phyloP scores from a whole-genome alignment of 2,797 vertebrate genomes.

The Masticophis lateralis region DNA sequence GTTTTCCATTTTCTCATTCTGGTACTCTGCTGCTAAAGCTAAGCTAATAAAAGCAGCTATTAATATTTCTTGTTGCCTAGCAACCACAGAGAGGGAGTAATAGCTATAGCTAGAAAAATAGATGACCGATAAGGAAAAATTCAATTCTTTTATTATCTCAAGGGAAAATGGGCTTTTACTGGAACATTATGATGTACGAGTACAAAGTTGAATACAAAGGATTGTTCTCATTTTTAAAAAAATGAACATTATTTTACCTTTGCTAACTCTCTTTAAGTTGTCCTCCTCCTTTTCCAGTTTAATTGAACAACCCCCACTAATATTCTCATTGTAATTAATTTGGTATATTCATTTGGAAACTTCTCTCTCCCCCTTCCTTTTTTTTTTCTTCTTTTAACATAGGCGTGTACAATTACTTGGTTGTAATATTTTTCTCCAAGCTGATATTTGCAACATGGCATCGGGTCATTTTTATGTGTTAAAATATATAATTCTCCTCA shows the following conservation, averaged over 20 bases:
- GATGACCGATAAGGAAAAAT: slow-evolving; percentile 99
- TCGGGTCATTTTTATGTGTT: slow-evolving; percentile 12
- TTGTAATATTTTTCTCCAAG: slow-evolving; percentile 58
- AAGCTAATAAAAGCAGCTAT: slow-evolving; percentile 99
- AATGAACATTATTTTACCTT: slow-evolving; percentile 75
- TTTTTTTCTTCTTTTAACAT: background rate
- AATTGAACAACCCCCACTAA: slow-evolving; percentile 71
- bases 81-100: slow-evolving; percentile 98
- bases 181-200: slow-evolving; percentile 98
- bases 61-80: slow-evolving; percentile 99
- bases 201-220: slow-evolving; percentile 82
- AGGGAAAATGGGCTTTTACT: slow-evolving; percentile 99
- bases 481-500: slow-evolving; percentile 12
- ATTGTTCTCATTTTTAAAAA: slow-evolving; percentile 73
- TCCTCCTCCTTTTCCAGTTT: slow-evolving; percentile 61
- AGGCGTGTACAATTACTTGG: slow-evolving; percentile 35
- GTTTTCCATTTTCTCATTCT: slow-evolving; percentile 99
- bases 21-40: slow-evolving; percentile 98
- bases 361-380: background rate
- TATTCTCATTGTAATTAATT: slow-evolving; percentile 57
- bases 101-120: slow-evolving; percentile 99
- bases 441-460: slow-evolving; percentile 61
- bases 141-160: slow-evolving; percentile 99
- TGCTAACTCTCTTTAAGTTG: slow-evolving; percentile 64
- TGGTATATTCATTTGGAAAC: slow-evolving; percentile 62